Base-by-base conservation (phyloP, 2,797 vertebrate genomes). In the Muscicapa striata region DNA sequence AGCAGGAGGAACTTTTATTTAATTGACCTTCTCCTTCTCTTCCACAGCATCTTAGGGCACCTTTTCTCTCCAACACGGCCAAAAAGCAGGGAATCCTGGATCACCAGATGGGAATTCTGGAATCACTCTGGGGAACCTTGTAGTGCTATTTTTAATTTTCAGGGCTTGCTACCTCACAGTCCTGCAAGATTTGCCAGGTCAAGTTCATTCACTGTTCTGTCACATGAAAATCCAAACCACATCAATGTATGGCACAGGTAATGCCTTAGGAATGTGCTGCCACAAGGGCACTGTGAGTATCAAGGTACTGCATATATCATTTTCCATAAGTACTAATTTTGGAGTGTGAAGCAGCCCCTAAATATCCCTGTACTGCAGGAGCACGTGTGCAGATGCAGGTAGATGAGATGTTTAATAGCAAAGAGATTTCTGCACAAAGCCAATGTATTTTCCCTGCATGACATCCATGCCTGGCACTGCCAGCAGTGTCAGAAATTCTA, bases 401-500 rank as follows among this genome's bases (percentile, higher is more conserved):
- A 59, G 30, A 51, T 22, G 52, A 76, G 69, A 73, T 62, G 51
- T 66, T 73, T 22, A 52, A 30, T 15, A 89, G 57, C 34, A 74
- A 70, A 40, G 55, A 76, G n/a, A 61, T 66, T 66, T 75, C 58
- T 81, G 36, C 34, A 62, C 49, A 72, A 68, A 57, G 72, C 58
- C 41, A 67, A n/a, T 5, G 32, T 23, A 20, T 66, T 62, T 74
- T 83, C 73, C 40, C 68, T 68, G 36, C 40, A 7, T 63, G 59
- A 41, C 59, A 63, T 36, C 84, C 84, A 29, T 46, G 59, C 41
- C 68, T 88, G 79, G 76, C 84, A 81, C 59, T 75, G 89, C n/a
- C 67, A 95, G 45, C 10, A 75, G 63, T 21, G 45, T 22, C 94
- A 80, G 79, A 88, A 92, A 81, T 76, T 91, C 76, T 23, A 63